These are phyloP conservation scores for Ophthalmolycus amberensis DNA, from an alignment of 2,113 vertebrate species.

Conservation along the genomic window DNA sequence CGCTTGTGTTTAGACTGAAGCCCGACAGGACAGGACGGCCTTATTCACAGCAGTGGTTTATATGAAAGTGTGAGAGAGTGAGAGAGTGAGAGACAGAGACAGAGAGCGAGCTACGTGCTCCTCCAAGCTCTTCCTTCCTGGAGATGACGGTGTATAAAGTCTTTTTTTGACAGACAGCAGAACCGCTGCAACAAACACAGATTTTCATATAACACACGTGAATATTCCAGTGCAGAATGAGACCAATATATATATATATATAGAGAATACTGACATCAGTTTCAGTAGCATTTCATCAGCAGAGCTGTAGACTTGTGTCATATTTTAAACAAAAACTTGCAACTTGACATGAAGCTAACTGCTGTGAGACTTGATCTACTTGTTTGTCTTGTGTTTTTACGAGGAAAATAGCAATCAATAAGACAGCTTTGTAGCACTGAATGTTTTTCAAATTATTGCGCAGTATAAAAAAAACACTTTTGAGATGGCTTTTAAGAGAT, in stretches of 20 bases:
- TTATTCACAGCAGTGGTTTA: slow-evolving; percentile 42
- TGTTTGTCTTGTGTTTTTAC: too few species aligned
- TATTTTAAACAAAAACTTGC: background rate
- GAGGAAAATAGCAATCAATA: too few species aligned
- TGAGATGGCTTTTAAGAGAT: too few species aligned
- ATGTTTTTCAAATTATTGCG: background rate
- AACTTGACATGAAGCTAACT: background rate
- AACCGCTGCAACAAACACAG: background rate
- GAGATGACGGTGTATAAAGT: background rate
- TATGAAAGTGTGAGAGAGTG: background rate
- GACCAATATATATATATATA: accelerated
- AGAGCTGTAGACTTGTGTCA: background rate
- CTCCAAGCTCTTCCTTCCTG: slow-evolving; percentile 1
- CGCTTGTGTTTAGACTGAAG: slow-evolving; percentile 61
- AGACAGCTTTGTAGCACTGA: background rate
- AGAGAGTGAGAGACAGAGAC: background rate
- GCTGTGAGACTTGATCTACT: background rate
- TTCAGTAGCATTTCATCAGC: background rate
- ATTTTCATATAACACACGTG: background rate
- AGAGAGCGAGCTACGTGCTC: background rate
- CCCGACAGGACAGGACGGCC: slow-evolving; percentile 63
- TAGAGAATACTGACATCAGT: background rate
- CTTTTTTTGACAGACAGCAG: background rate
- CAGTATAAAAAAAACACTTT: too few species aligned
- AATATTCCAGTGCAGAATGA: background rate